Conservation (phyloP, 1,140 invertebrate genomes). For the Calosoma granatense region DNA sequence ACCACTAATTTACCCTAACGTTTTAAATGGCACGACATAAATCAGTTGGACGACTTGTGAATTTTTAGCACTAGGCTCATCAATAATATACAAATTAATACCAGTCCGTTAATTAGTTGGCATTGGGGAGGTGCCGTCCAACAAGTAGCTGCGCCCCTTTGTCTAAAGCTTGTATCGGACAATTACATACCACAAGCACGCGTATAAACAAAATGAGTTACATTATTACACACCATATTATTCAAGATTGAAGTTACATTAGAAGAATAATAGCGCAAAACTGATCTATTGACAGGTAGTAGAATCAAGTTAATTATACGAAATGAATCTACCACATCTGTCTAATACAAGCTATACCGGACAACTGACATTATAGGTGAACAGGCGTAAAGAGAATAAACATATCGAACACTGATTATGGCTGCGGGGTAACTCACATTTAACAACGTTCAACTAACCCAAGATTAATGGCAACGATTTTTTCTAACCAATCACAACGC, state of each 20-base stretch:
- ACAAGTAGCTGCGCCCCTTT: background rate
- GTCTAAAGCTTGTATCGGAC: background rate
- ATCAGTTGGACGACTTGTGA: background rate
- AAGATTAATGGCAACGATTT: no score
- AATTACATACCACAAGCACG: no score
- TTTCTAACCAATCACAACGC: no score
- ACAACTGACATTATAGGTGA: background rate
- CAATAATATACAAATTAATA: conserved; percentile 5
- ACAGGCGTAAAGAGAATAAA: background rate
- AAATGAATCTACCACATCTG: no score
- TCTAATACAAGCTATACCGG: background rate
- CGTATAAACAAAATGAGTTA: no score
- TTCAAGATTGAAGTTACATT: no score
- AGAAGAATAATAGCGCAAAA: no score
- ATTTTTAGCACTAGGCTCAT: background rate
- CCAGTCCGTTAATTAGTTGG: background rate
- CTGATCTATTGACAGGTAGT: no score
- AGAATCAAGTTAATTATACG: no score
- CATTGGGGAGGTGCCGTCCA: background rate
- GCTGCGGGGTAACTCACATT: background rate
- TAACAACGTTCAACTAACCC: no score
- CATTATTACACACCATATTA: no score
- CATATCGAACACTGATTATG: background rate
- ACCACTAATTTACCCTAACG: background rate
- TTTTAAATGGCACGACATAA: background rate